A percentile compares a stretch with the other conserved stretches of the same genome.
Conservation (phyloP, 2,797 vertebrate species). For the Protosalanx chinensis region DNA sequence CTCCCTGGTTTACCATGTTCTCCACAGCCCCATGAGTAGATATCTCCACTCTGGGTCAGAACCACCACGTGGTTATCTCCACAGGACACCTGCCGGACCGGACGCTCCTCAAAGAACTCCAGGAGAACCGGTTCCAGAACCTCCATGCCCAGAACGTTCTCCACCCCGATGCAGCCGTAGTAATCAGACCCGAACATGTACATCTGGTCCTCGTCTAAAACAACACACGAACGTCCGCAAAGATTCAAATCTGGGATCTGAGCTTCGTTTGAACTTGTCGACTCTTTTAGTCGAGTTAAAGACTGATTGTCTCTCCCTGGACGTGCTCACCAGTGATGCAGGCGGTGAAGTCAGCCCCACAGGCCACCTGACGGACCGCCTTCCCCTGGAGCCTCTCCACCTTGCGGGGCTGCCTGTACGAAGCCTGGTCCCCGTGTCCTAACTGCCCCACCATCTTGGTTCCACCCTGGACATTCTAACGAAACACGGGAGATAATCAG, state of each 20-base stretch:
- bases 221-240: conserved; percentile 19
- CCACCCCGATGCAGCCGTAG: conserved; percentile 93
- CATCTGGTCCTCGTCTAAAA: conserved; percentile 92
- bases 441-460: conserved; percentile 95
- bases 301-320: neutral
- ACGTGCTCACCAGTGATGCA: conserved; percentile 87
- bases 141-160: conserved; percentile 79
- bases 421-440: conserved; percentile 95
- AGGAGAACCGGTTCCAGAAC: conserved; percentile 88
- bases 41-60: conserved; percentile 82
- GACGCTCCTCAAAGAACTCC: conserved; percentile 88
- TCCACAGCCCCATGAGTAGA: conserved; percentile 96
- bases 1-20: conserved; percentile 73
- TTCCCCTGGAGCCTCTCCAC: conserved; percentile 94
- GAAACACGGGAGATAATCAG: conserved; percentile 10
- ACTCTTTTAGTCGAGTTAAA: neutral
- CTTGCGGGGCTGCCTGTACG: conserved; percentile 91
- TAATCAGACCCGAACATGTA: conserved; percentile 98
- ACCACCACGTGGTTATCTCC: conserved; percentile 96
- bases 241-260: neutral
- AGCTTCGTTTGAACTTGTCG: neutral
- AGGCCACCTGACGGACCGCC: conserved; percentile 91
- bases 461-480: conserved; percentile 93
- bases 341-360: conserved; percentile 94
- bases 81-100: conserved; percentile 90